phyloP scores from a whole-genome alignment of 2,113 vertebrate species.

The Recurvirostra avosetta region DNA sequence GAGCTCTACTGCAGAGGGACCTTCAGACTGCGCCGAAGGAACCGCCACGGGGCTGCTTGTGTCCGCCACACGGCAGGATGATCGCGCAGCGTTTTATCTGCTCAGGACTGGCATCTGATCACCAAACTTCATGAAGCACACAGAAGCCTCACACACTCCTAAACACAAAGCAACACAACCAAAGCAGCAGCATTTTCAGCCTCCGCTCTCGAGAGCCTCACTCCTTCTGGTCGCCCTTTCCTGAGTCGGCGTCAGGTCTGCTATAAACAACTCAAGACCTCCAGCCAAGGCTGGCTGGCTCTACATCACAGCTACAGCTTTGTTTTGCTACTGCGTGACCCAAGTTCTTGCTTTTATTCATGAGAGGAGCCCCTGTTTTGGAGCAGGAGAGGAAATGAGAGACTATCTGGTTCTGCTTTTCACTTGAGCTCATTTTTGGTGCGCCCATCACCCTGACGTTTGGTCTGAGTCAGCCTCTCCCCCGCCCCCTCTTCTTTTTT shows the following conservation, averaged over 20 bases:
- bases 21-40: not conserved
- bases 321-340: not conserved
- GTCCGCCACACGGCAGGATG: not conserved
- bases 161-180: fast-evolving
- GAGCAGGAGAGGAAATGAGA: not conserved
- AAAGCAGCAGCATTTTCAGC: not conserved
- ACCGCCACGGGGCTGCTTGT: not conserved
- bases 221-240: not conserved
- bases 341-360: not conserved
- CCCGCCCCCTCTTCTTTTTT: not conserved
- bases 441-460: not conserved
- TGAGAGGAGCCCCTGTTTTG: not conserved
- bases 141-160: not conserved
- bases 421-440: not conserved
- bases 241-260: fast-evolving
- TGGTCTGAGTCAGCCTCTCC: not conserved
- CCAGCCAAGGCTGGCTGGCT: not conserved
- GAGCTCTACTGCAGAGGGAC: not conserved
- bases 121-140: not conserved
- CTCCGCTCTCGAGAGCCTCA: not conserved
- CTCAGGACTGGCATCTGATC: not conserved
- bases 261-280: not conserved
- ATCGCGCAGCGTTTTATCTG: too few relatives aligned
- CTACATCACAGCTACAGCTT: not conserved
- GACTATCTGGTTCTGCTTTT: not conserved